Conservation (phyloP, 2,888 invertebrate genomes). For the Melieria omissa region DNA sequence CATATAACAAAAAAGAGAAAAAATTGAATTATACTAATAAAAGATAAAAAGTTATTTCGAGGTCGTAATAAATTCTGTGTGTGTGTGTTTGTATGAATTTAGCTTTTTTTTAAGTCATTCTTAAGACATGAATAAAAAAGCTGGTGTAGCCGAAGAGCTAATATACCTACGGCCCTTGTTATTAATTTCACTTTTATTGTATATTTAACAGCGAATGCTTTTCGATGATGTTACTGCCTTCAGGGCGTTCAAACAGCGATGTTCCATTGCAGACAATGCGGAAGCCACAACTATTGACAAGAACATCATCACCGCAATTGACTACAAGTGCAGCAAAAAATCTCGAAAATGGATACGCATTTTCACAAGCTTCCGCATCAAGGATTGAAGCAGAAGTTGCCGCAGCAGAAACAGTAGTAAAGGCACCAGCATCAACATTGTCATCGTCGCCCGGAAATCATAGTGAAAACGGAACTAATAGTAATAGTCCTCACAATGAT, state of each 20-base stretch:
- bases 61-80: no score
- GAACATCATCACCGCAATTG: constrained; percentile 58
- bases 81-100: no score
- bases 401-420: constrained; percentile 29
- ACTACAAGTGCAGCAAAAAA: constrained; percentile 34
- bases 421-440: constrained; percentile 33
- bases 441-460: constrained; percentile 51
- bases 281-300: constrained; percentile 53
- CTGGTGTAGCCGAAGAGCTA: not conserved
- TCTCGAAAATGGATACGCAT: constrained; percentile 40
- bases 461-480: constrained; percentile 51
- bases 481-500: constrained; percentile 28
- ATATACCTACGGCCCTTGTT: not conserved
- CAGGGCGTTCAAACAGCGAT: constrained; percentile 65
- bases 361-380: constrained; percentile 15
- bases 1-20: no score
- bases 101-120: not conserved
- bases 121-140: not conserved
- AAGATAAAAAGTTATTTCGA: no score
- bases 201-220: constrained; percentile 58
- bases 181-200: constrained; percentile 7
- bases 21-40: no score
- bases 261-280: constrained; percentile 55
- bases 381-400: constrained; percentile 25
- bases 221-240: constrained; percentile 66